phyloP scores from a whole-genome alignment of 2,888 invertebrate species.

The Eugnorisma glareosa region DNA sequence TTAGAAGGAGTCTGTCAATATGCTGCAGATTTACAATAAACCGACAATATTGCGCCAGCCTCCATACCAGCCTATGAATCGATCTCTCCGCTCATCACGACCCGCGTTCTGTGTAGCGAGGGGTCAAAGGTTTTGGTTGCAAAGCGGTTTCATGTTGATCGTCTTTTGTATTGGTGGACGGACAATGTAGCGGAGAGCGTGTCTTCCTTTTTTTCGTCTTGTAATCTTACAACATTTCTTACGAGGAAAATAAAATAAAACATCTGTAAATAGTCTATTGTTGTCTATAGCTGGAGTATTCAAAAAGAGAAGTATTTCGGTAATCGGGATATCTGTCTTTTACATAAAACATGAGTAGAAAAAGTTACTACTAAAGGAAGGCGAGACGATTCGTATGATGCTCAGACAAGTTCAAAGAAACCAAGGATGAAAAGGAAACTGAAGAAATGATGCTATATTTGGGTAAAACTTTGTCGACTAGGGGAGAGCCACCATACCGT shows the following conservation, averaged over 20 bases:
- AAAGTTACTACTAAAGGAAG: not conserved
- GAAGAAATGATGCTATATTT: not conserved
- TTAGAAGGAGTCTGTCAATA: not conserved
- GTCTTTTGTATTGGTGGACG: slow-evolving; percentile 30
- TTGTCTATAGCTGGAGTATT: not conserved
- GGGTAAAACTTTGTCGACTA: not conserved
- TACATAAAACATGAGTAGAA: not conserved
- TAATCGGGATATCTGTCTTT: no score
- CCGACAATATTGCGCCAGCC: not conserved
- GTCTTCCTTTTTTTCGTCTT: slow-evolving; percentile 4
- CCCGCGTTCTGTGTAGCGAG: not conserved
- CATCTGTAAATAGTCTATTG: not conserved
- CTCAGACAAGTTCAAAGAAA: not conserved
- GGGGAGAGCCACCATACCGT: no score
- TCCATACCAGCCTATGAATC: not conserved
- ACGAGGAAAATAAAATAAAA: slow-evolving; percentile 1
- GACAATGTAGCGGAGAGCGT: slow-evolving; percentile 18
- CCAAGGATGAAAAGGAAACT: not conserved
- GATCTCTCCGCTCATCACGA: not conserved
- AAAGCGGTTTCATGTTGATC: slow-evolving; percentile 29
- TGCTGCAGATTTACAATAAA: not conserved
- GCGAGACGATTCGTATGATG: not conserved
- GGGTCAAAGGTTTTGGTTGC: slow-evolving; percentile 13
- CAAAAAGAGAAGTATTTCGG: no score
- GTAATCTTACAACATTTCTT: slow-evolving; percentile 18